A percentile compares a stretch with the other conserved stretches of the same genome.
Evolutionary conservation across 2,797 vertebrate genomes (phyloP).

Genomic region (Hypotaenidia okinawae): DNA sequence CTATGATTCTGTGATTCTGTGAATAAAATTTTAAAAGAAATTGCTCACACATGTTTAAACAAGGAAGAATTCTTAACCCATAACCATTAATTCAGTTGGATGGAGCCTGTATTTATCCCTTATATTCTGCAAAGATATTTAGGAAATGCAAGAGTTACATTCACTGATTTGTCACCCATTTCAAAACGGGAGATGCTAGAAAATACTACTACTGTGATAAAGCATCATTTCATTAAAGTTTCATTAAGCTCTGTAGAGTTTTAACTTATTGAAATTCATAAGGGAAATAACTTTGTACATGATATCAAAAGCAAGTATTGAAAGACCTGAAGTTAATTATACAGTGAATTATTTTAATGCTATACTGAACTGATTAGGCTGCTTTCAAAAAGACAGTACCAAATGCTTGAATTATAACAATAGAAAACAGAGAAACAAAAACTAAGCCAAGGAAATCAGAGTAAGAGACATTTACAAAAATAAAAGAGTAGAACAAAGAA

Average conservation of each 20-base stretch:
- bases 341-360: conserved; percentile 22
- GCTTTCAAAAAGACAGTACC: conserved; percentile 3
- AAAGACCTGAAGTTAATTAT: conserved; percentile 38
- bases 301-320: not conserved
- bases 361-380: not conserved
- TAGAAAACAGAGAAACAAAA: conserved; percentile 1
- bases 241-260: conserved; percentile 9
- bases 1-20: no score
- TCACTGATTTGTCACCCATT: not conserved
- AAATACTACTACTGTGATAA: not conserved
- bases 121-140: not conserved
- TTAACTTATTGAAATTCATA: conserved; percentile 14
- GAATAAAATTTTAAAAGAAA: not conserved
- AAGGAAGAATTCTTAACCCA: not conserved
- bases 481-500: not conserved
- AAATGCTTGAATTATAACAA: not conserved
- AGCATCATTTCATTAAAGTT: not conserved
- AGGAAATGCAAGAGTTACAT: not conserved
- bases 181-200: not conserved
- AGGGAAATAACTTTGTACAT: not conserved
- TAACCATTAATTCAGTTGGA: not conserved
- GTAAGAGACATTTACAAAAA: not conserved
- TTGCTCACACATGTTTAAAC: not conserved
- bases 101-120: not conserved
- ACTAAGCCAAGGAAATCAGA: not conserved